phyloP scores from a whole-genome alignment of 2,888 invertebrate genomes.

The Carcina quercana region DNA sequence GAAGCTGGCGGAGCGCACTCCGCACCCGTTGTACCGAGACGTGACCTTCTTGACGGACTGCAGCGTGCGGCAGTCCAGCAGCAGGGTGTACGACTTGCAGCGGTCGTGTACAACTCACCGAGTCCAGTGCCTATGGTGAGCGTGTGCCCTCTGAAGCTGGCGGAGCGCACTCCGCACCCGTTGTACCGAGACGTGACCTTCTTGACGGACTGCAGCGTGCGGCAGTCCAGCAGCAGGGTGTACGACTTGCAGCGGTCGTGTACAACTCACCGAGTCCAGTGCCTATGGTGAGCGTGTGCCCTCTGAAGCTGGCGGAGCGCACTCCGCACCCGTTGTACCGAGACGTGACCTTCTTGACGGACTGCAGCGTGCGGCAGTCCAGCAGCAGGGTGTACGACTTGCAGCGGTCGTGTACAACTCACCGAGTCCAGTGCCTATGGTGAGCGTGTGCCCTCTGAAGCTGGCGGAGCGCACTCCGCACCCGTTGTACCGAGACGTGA shows the following conservation, averaged over 20 bases:
- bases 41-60: conserved; percentile 87
- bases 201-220: conserved; percentile 87
- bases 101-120: conserved; percentile 90
- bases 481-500: conserved; percentile 90
- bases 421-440: conserved; percentile 93
- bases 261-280: conserved; percentile 90
- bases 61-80: conserved; percentile 91
- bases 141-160: conserved; percentile 91
- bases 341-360: conserved; percentile 86
- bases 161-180: conserved; percentile 93
- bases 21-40: conserved; percentile 92
- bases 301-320: conserved; percentile 92
- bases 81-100: conserved; percentile 92
- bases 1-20: conserved; percentile 93
- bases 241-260: conserved; percentile 95
- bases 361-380: conserved; percentile 90
- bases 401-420: conserved; percentile 92
- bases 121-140: conserved; percentile 95
- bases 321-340: conserved; percentile 94
- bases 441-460: conserved; percentile 92
- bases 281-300: conserved; percentile 93
- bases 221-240: conserved; percentile 90
- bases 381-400: conserved; percentile 92
- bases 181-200: conserved; percentile 90
- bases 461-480: conserved; percentile 94